Percentiles rank a stretch among this genome's conserved stretches.
Evolutionary conservation across 2,797 vertebrate species (phyloP).

Genomic region (Lerista edwardsae): DNA sequence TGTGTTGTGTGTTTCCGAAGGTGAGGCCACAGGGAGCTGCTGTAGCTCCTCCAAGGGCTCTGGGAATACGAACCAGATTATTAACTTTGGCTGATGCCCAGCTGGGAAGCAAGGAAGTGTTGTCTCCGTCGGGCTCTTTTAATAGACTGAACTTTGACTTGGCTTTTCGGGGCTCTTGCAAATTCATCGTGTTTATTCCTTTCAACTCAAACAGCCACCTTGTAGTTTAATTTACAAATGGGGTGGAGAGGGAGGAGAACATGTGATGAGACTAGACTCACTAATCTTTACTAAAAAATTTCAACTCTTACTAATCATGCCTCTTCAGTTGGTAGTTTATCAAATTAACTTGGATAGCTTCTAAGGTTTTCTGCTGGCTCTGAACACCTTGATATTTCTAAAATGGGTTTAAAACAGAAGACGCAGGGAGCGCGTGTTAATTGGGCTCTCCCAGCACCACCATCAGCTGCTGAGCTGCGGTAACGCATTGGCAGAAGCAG

Average conservation of each 20-base stretch:
- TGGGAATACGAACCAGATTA: neutral
- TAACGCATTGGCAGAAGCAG: too few relatives aligned
- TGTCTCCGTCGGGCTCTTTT: neutral
- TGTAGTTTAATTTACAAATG: neutral
- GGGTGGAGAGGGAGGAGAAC: neutral
- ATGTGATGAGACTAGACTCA: too few relatives aligned
- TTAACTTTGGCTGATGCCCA: neutral
- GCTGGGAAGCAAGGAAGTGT: neutral
- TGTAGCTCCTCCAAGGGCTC: neutral
- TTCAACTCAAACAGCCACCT: neutral
- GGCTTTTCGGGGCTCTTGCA: neutral
- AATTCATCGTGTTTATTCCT: neutral
- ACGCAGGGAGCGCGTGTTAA: too few relatives aligned
- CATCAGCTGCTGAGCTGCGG: too few relatives aligned
- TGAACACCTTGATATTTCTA: neutral
- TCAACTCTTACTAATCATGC: too few relatives aligned
- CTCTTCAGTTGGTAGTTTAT: neutral
- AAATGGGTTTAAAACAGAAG: too few relatives aligned
- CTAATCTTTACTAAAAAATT: too few relatives aligned
- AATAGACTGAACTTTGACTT: neutral
- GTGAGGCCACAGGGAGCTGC: neutral
- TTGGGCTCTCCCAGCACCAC: too few relatives aligned
- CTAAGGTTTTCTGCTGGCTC: neutral
- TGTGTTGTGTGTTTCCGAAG: conserved; percentile 41
- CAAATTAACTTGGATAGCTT: neutral